Evolutionary conservation across 2,888 invertebrate genomes (phyloP), one percentile per base, ranked within the genome.

Genomic region (Bembecia ichneumoniformis): DNA sequence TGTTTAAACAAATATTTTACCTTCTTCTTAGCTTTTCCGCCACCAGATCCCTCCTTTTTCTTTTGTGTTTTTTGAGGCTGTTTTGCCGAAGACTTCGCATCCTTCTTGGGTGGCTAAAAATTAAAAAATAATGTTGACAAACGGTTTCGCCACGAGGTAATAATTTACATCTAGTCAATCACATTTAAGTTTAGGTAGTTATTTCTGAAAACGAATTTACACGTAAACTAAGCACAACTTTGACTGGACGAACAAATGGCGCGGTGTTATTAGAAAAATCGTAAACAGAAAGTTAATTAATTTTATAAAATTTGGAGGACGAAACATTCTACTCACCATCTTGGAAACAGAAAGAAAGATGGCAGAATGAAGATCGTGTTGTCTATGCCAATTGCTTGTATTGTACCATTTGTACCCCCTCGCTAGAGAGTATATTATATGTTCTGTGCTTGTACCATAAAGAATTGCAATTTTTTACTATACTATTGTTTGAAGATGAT

Each of bases 21-120:
- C 96, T 97, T 97, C 95, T 97, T 97, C 79, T 97, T 97, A 71
- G 96, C 96, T 89, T 96, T 97, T 63, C 96, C 96, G 66, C 96
- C 96, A 61, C 95, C 93, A 71, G 95, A 95, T 77, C 97, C 96
- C 80, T 97, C 97, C 88, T 97, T 97, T 90, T 97, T 97, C 88
- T 97, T 97, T 68, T 95, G 95, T 59, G 96, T 95, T 79, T 96
- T 96, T 72, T 96, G 96, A 56, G 96, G 96, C 88, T 96, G 95
- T 82, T 96, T 96, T 55, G 95, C 93, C 82, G 94, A 93, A 69
- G 93, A 90, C 87, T 96, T 96, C 14, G 96, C 89, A 87, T 96
- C 96, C 91, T 96, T 96, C 82, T 97, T 97, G 64, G 96, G 96
- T 78, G 96, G 95, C 96, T 96, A 79, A 65, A 28, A 91, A 88